A percentile compares a stretch with the other conserved stretches of the same genome.
phyloP scores from a whole-genome alignment of 2,113 vertebrate species.

The Rhagologus leucostigma region DNA sequence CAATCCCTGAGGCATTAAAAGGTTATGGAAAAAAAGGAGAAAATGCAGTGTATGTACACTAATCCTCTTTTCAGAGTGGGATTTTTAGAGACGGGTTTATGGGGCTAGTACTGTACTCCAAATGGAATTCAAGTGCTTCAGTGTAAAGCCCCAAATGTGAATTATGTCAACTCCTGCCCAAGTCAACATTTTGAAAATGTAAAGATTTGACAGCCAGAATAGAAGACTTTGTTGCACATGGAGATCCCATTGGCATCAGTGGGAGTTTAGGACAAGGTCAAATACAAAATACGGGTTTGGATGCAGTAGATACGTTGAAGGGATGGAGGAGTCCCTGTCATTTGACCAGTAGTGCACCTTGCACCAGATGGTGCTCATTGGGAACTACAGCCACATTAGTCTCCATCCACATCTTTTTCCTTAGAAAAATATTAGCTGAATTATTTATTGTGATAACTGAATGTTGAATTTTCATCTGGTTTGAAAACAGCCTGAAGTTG shows the following conservation, averaged over 20 bases:
- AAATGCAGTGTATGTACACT: constrained; percentile 32
- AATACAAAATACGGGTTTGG: not conserved
- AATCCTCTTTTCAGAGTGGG: constrained; percentile 43
- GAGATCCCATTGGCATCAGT: not conserved
- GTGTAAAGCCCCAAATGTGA: not conserved
- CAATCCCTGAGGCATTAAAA: constrained; percentile 60
- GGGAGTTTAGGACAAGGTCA: constrained; percentile 18
- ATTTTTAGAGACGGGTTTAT: constrained; percentile 38
- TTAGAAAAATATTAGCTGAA: not conserved
- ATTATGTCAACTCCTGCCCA: not conserved
- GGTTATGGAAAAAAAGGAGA: constrained; percentile 47
- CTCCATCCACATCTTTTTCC: not conserved
- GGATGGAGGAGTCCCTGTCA: not conserved
- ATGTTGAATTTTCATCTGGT: not conserved
- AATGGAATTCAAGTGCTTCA: constrained; percentile 25
- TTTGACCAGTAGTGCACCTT: not conserved
- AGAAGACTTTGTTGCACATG: not conserved
- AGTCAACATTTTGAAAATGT: not conserved
- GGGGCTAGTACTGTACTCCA: not conserved
- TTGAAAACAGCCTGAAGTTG: not conserved
- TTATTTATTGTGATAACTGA: not conserved
- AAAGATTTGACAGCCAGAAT: not conserved
- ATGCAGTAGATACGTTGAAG: not conserved
- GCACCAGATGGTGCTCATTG: not conserved
- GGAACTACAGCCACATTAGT: not conserved